Conservation (phyloP, 2,113 vertebrate genomes). For the Zosterops hypoxanthus region DNA sequence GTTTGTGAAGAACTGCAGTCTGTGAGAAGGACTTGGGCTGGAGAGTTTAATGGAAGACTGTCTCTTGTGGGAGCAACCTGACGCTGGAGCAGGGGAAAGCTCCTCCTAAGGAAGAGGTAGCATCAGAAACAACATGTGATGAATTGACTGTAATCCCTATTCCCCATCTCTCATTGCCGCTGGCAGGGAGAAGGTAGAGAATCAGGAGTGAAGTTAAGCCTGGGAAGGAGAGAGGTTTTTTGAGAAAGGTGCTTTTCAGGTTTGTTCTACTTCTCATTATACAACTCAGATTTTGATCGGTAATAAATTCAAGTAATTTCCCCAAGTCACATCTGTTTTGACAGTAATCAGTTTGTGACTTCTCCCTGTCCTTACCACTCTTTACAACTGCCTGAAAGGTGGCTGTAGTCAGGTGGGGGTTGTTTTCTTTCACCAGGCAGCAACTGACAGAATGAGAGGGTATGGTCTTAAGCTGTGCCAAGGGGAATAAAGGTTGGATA, state of each 20-base stretch:
- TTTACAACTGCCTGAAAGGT: not conserved
- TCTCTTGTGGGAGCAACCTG: not conserved
- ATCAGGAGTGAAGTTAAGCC: not conserved
- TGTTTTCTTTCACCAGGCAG: not conserved
- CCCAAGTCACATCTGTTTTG: not conserved
- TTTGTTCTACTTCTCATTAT: not conserved
- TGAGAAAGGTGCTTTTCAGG: not conserved
- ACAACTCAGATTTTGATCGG: not conserved
- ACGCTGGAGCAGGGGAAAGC: not conserved
- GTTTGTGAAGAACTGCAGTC: not conserved
- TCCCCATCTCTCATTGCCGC: not conserved
- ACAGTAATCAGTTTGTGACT: not conserved
- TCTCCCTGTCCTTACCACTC: not conserved
- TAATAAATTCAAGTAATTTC: not conserved
- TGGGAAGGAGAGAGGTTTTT: not conserved
- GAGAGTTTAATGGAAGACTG: not conserved
- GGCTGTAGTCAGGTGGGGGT: not conserved
- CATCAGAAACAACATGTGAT: not conserved
- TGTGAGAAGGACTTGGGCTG: not conserved
- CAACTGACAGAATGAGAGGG: not conserved
- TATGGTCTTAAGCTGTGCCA: not conserved
- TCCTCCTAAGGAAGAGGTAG: not conserved
- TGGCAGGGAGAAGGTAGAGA: not conserved
- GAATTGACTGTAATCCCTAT: not conserved
- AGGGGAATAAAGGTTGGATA: not conserved